Conservation (phyloP, 1,140 invertebrate species). For the Drosophila grimshawi region DNA sequence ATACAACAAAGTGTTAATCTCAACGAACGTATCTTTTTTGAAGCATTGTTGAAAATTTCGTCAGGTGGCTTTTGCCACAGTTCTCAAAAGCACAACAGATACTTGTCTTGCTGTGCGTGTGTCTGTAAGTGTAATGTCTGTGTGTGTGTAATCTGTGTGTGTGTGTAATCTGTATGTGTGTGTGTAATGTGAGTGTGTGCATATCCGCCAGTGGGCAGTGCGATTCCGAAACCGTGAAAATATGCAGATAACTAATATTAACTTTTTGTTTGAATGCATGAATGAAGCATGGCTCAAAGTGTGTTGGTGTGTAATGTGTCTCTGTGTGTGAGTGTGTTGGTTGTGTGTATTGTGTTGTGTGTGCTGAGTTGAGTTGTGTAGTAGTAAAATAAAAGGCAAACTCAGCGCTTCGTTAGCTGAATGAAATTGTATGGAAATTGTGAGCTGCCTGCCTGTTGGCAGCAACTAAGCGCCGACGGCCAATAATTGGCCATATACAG, state of each 20-base stretch:
- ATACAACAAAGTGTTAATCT: background rate
- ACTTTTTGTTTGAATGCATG: constrained; percentile 78
- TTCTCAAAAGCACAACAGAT: constrained; percentile 43
- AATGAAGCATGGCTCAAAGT: constrained; percentile 71
- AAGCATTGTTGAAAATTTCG: constrained; percentile 60
- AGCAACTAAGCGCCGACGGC: constrained; percentile 36
- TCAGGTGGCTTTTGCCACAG: constrained; percentile 51
- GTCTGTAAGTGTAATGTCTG: constrained; percentile 3
- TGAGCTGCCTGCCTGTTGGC: constrained; percentile 26
- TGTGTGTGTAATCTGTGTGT: constrained; percentile 36
- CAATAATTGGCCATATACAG: constrained; percentile 58
- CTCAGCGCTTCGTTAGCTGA: constrained; percentile 53
- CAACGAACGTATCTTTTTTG: background rate
- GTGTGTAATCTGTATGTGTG: constrained; percentile 7
- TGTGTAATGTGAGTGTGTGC: constrained; percentile 26
- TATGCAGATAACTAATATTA: constrained; percentile 83
- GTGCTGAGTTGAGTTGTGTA: constrained; percentile 25
- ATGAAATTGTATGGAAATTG: constrained; percentile 60
- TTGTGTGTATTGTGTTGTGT: constrained; percentile 2
- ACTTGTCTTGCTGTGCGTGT: constrained; percentile 6
- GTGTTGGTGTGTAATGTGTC: background rate
- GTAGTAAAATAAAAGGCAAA: constrained; percentile 38
- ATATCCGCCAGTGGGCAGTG: constrained; percentile 74
- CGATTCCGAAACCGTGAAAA: constrained; percentile 77
- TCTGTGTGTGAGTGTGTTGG: constrained; percentile 6